A percentile compares a stretch with the other conserved stretches of the same genome.
phyloP scores from a whole-genome alignment of 2,888 invertebrate species.

The Eupithecia centaureata region DNA sequence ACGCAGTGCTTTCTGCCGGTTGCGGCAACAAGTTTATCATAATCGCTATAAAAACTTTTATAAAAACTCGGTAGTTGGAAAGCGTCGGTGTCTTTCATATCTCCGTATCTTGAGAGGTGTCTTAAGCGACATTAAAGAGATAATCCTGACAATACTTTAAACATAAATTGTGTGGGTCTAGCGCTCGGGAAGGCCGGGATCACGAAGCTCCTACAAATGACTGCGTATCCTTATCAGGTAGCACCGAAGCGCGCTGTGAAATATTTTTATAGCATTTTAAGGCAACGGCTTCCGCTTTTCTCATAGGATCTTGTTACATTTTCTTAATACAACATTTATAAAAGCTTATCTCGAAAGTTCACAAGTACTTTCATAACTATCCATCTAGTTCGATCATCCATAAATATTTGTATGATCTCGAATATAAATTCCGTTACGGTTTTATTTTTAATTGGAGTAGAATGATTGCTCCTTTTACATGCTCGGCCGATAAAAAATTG shows the following conservation, averaged over 20 bases:
- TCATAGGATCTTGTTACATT: constrained; percentile 71
- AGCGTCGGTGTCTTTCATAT: constrained; percentile 50
- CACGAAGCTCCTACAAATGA: constrained; percentile 74
- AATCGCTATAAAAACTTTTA: constrained; percentile 42
- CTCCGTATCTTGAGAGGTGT: constrained; percentile 67
- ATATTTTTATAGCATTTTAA: constrained; percentile 77
- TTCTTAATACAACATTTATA: constrained; percentile 64
- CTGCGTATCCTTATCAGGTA: constrained; percentile 81
- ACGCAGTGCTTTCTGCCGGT: constrained; percentile 64
- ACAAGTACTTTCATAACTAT: constrained; percentile 56
- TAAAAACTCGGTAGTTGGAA: constrained; percentile 50
- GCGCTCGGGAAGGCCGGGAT: constrained; percentile 60
- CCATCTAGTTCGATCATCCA: constrained; percentile 50
- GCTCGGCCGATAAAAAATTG: constrained; percentile 59
- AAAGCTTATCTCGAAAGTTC: constrained; percentile 54
- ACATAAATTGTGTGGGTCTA: constrained; percentile 68
- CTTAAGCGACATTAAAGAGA: constrained; percentile 61
- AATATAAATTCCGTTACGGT: constrained; percentile 64
- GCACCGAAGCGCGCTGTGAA: constrained; percentile 72
- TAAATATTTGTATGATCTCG: constrained; percentile 62
- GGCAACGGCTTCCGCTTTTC: constrained; percentile 73
- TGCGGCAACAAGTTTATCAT: constrained; percentile 47
- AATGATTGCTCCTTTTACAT: constrained; percentile 56
- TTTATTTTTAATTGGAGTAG: constrained; percentile 66
- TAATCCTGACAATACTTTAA: constrained; percentile 62